These are phyloP conservation scores for Rhopalosiphum nymphaeae DNA, from an alignment of 2,888 invertebrate genomes.

Conservation along the genomic window DNA sequence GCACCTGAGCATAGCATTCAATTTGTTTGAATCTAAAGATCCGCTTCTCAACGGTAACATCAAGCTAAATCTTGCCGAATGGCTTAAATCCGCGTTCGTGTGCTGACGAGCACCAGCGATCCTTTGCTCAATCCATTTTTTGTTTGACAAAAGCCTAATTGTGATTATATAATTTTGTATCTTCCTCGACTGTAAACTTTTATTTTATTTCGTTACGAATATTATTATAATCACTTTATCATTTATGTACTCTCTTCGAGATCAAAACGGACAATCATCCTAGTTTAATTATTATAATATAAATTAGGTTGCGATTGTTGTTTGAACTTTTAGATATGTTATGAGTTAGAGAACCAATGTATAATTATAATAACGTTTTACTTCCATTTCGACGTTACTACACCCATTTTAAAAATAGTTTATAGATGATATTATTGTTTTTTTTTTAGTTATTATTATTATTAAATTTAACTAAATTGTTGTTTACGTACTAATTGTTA, in stretches of 20 bases:
- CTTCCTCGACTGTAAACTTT: constrained; percentile 61
- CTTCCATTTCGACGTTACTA: not conserved
- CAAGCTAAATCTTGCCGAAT: constrained; percentile 86
- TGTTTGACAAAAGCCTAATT: constrained; percentile 28
- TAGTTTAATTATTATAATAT: not conserved
- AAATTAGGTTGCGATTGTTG: not conserved
- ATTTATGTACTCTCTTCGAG: not conserved
- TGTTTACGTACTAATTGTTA: not conserved
- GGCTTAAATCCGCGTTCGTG: constrained; percentile 81
- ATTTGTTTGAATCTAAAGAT: constrained; percentile 86
- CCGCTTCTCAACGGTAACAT: constrained; percentile 84
- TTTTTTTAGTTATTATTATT: not conserved
- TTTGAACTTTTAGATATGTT: not conserved
- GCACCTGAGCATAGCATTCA: constrained; percentile 89
- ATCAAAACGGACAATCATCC: not conserved
- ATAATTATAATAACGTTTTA: constrained; percentile 9
- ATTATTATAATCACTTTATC: not conserved
- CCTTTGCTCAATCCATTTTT: constrained; percentile 1
- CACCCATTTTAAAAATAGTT: not conserved
- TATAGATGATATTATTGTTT: not conserved
- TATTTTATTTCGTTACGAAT: constrained; percentile 5
- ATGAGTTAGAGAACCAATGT: not conserved
- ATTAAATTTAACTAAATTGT: constrained; percentile 15
- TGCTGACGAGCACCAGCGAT: constrained; percentile 72
- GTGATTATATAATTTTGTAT: constrained; percentile 22